A percentile compares a stretch with the other conserved stretches of the same genome.
phyloP scores from a whole-genome alignment of 2,888 invertebrate genomes.

The Pseudococcus viburni region DNA sequence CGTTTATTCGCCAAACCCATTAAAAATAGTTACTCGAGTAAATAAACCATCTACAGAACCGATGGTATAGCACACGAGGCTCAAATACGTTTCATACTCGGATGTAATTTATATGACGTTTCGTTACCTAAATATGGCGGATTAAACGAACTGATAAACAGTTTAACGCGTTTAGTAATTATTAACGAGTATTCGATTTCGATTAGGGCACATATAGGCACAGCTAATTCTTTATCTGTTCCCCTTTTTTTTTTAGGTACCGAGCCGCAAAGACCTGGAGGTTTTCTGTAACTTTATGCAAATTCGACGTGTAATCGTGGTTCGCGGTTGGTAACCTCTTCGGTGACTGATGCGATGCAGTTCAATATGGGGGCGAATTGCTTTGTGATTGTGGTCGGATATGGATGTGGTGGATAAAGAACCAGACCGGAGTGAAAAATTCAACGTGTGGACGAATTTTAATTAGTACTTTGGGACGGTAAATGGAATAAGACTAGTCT shows the following conservation, averaged over 20 bases:
- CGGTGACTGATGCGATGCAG: background rate
- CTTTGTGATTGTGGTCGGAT: background rate
- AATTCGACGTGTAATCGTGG: background rate
- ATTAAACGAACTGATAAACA: constrained; percentile 20
- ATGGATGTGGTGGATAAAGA: background rate
- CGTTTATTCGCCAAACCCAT: constrained; percentile 32
- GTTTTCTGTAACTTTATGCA: background rate
- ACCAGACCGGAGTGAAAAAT: background rate
- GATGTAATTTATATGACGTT: constrained; percentile 15
- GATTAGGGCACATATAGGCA: background rate
- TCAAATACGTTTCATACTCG: background rate
- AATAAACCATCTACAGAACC: constrained; percentile 30
- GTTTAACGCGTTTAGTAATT: constrained; percentile 15
- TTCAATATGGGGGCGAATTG: constrained; percentile 2
- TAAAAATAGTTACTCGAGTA: constrained; percentile 29
- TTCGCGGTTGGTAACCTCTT: background rate
- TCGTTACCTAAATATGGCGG: constrained; percentile 43
- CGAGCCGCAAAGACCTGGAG: background rate
- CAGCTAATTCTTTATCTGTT: background rate
- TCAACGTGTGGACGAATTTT: background rate
- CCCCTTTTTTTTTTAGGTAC: background rate
- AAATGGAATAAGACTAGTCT: background rate
- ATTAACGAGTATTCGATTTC: background rate
- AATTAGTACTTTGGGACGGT: background rate
- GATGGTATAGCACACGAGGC: background rate